Evolutionary conservation across 1,140 invertebrate species (phyloP), one percentile per base, ranked within the genome.

Genomic region (Cherax destructor): DNA sequence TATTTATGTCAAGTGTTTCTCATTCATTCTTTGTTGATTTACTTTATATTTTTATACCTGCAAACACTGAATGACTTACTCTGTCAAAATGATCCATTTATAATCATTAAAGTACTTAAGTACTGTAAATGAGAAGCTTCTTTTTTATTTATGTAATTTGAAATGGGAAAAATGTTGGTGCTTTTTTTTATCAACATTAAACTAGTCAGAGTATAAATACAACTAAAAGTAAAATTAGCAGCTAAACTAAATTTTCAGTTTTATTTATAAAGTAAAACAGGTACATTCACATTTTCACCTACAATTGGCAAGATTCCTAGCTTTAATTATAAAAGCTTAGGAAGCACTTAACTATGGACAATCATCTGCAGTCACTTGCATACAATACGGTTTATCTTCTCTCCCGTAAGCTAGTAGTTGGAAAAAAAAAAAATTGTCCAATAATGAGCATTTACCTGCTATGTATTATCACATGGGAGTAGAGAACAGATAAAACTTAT

Each of bases 211-310:
- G 30, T 41, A 41, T 41, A 41, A 41, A 41, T 41, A 41, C 30
- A 41, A 41, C 30, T 41, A 1, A 41, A 41, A 41, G 30, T 41
- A 41, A 41, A 41, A 41, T 41, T 41, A 41, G 30, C 30, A 41
- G 30, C 30, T 41, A 41, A 41, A 41, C 2, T 41, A 56, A 77
- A 30, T 91, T 88, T 91, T 85, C 74, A 80, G 21, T n/a, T 91
- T 91, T 91, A 91, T 91, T 91, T 85, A 85, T 85, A 91, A 91
- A 91, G 89, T 85, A 85, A 69, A 85, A 91, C 81, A 91, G 89
- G 89, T 85, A 85, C 74, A 91, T 79, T 72, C 83, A 85, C 56
- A 74, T 85, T 52, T 49, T 79, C 74, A 78, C 88, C 84, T 78
- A 84, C 79, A 77, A 61, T 65, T 49, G 13, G 47, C 30, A 52